Conservation (phyloP, 1,140 invertebrate species). For the Proctacanthus coquilletti region DNA sequence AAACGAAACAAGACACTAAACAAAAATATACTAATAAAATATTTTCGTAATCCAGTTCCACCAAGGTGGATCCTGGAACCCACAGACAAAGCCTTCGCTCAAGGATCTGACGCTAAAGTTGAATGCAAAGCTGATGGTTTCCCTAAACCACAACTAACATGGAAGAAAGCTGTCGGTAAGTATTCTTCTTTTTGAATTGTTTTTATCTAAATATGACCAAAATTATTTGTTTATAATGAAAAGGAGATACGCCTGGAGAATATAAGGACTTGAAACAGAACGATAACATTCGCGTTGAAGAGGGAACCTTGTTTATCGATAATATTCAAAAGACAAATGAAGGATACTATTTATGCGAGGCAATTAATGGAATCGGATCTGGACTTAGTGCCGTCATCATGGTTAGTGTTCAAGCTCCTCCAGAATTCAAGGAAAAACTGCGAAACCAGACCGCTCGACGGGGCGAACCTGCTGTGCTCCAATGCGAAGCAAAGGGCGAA, state of each 20-base stretch:
- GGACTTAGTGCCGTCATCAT: constrained; percentile 84
- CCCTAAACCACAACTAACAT: constrained; percentile 80
- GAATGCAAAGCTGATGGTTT: constrained; percentile 94
- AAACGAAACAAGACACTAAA: no score
- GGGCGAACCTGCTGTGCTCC: constrained; percentile 79
- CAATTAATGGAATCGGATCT: constrained; percentile 88
- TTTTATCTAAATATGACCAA: constrained; percentile 1
- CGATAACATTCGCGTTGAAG: constrained; percentile 78
- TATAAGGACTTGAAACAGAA: constrained; percentile 82
- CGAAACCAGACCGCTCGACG: constrained; percentile 77
- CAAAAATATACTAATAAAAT: constrained; percentile 17
- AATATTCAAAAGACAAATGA: constrained; percentile 86
- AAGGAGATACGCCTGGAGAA: constrained; percentile 77
- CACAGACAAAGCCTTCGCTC: constrained; percentile 86
- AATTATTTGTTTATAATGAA: not conserved
- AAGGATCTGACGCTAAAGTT: constrained; percentile 79
- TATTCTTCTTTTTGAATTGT: not conserved
- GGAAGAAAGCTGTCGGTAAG: constrained; percentile 88
- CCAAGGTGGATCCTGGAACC: constrained; percentile 94
- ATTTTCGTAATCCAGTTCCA: constrained; percentile 49
- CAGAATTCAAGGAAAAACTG: constrained; percentile 85
- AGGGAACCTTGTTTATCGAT: constrained; percentile 74
- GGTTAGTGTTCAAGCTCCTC: constrained; percentile 86
- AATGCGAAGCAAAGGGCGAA: constrained; percentile 92
- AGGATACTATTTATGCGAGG: constrained; percentile 91